Base-by-base conservation (phyloP, 2,888 invertebrate species). In the Augochlorella aurata region DNA sequence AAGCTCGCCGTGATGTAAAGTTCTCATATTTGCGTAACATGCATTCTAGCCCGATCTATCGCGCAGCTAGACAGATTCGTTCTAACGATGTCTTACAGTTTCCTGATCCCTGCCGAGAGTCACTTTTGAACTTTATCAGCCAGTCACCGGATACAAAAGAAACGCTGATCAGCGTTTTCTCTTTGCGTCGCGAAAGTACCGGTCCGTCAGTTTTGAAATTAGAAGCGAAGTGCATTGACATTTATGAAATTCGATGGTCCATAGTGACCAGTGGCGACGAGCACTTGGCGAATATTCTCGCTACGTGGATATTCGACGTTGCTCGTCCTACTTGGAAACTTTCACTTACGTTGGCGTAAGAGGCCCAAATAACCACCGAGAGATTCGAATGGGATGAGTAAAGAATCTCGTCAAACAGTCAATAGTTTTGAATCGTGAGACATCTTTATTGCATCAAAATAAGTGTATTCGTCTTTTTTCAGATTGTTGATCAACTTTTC, bases 311-410 rank as follows among this genome's bases (percentile, higher is more conserved):
- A 90, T 90, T 90, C 89, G 87, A 89, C 83, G 90, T 89, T 88
- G 89, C 87, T 87, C 90, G 93, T 92, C 93, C 93, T 93, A 93
- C 93, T 93, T 93, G 92, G 89, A 88, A 92, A 93, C 93, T 93
- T 93, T 93, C 93, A 93, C 93, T 93, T 92, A 89, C 85, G 90
- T 90, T 92, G 91, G 90, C 92, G 92, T 93, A 92, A 92, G 92
- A 92, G 90, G 89, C 88, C 90, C 91, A 90, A 90, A 92, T 90
- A 90, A 84, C 86, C 69, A 73, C 67, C 83, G 74, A 63, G 70
- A 81, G 81, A 70, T 81, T 81, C 86, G 82, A 87, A 79, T 79
- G 73, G 70, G 83, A 82, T 67, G 74, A 74, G 69, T 70, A 77
- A 74, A 79, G 75, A 77, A 73, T 81, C 77, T 74, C 52, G 68